phyloP scores from a whole-genome alignment of 2,113 vertebrate species.

The Sinocyclocheilus maitianheensis region DNA sequence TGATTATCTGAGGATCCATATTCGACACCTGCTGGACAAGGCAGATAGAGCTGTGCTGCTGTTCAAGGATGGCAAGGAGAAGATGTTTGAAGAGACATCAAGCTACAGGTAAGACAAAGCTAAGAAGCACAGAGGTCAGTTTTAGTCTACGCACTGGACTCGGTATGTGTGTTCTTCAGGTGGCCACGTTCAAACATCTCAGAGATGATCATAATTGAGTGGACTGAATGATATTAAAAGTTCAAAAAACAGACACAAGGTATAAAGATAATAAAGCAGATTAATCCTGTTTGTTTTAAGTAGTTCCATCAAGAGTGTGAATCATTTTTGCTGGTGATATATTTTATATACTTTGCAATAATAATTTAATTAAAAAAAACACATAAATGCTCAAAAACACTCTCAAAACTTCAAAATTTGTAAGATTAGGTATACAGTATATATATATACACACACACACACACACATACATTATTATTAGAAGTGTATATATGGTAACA shows the following conservation, averaged over 20 bases:
- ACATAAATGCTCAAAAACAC: background rate
- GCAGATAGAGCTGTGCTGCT: constrained; percentile 71
- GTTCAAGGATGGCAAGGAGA: constrained; percentile 74
- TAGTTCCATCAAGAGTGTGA: background rate
- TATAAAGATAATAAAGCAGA: background rate
- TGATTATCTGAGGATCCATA: constrained; percentile 73
- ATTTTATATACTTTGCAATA: background rate
- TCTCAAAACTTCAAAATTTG: background rate
- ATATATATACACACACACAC: no score
- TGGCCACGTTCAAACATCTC: background rate
- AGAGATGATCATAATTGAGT: background rate
- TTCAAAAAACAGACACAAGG: background rate
- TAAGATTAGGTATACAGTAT: background rate
- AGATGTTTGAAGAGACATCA: constrained; percentile 79
- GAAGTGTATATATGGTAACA: background rate
- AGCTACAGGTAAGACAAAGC: constrained; percentile 74
- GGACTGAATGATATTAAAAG: background rate
- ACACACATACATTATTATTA: background rate
- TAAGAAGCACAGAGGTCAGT: background rate
- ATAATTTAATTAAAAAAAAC: background rate
- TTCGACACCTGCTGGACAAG: constrained; percentile 81
- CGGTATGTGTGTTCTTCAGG: background rate
- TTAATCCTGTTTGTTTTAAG: background rate
- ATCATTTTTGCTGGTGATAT: background rate
- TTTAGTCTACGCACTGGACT: background rate